Evolutionary conservation across 2,113 vertebrate species (phyloP).

Genomic region (Sclerurus mexicanus): DNA sequence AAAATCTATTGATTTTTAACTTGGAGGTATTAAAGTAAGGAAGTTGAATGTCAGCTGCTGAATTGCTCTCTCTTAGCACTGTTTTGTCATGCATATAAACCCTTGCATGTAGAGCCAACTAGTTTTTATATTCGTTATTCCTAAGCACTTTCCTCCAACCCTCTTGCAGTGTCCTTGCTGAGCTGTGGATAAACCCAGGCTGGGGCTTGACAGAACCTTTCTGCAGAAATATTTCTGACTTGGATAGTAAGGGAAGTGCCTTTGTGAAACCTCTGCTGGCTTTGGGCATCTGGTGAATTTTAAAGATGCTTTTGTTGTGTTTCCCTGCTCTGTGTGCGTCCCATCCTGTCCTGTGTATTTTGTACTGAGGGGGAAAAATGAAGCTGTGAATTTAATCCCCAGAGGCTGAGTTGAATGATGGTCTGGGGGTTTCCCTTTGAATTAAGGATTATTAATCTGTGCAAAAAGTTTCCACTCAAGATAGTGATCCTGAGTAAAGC

Average conservation of each 20-base stretch:
- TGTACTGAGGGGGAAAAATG: accelerated
- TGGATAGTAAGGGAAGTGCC: neutral
- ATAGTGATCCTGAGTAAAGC: neutral
- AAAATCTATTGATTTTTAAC: conserved; percentile 32
- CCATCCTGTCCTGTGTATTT: neutral
- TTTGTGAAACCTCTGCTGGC: neutral
- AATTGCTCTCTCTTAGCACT: neutral
- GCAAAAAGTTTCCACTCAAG: neutral
- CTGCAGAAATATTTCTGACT: neutral
- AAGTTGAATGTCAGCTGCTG: neutral
- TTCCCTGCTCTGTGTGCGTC: neutral
- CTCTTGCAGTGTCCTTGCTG: neutral
- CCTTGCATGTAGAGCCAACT: neutral
- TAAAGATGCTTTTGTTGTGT: neutral
- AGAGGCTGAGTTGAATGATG: neutral
- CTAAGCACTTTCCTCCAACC: neutral
- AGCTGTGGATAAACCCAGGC: neutral
- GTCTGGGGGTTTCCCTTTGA: neutral
- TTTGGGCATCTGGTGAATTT: neutral
- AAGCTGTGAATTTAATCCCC: neutral
- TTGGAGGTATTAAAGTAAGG: neutral
- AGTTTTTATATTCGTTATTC: neutral
- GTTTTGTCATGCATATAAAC: neutral
- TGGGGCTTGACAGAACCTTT: neutral
- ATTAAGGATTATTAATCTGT: neutral